Evolutionary conservation across 23 tunicate genomes (phyloP).

Genomic region (Styela plicata): DNA sequence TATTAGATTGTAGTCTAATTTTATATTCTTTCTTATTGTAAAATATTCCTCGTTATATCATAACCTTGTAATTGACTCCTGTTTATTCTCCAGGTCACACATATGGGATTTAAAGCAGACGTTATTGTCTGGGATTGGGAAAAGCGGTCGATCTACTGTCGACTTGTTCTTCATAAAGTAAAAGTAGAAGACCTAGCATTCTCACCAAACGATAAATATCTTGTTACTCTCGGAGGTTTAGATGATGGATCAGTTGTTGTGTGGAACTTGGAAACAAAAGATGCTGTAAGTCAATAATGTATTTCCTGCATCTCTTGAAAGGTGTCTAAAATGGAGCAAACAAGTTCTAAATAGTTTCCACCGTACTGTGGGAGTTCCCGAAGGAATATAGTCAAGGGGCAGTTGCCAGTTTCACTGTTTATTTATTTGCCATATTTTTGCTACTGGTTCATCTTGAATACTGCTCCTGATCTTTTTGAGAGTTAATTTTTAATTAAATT

Average conservation of each 20-base stretch:
- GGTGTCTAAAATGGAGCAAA: no score
- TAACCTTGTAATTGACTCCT: background rate
- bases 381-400: no score
- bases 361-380: no score
- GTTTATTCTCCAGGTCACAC: constrained; percentile 71
- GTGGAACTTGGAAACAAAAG: constrained; percentile 75
- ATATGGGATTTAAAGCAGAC: constrained; percentile 96
- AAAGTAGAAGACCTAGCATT: constrained; percentile 91
- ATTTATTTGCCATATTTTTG: no score
- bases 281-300: constrained; percentile 77
- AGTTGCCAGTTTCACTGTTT: no score
- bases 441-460: no score
- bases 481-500: no score
- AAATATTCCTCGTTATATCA: background rate
- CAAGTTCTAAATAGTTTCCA: no score
- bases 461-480: no score
- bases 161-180: constrained; percentile 82
- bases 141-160: constrained; percentile 43
- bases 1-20: no score
- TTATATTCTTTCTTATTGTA: no score
- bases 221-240: constrained; percentile 91
- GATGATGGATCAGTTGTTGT: constrained; percentile 97
- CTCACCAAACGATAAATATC: constrained; percentile 77
- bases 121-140: constrained; percentile 79
- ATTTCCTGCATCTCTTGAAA: no score